Evolutionary conservation across 2,113 vertebrate species (phyloP), one percentile per base, ranked within the genome.

Genomic region (Phoenicopterus ruber): DNA sequence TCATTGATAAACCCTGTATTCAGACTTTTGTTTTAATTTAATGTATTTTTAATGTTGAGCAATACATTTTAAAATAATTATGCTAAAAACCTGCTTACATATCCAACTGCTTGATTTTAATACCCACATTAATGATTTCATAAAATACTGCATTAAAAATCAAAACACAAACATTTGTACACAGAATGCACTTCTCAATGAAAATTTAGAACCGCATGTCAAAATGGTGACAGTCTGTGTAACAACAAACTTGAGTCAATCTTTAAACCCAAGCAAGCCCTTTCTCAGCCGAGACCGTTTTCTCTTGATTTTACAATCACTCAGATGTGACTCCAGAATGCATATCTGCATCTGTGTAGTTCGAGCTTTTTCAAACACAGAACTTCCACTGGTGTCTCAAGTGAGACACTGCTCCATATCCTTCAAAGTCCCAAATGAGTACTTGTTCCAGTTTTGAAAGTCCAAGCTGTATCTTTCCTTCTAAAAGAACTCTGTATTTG

Each of bases 361-460:
- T 6, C 55, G 47, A 92, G 76, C 16, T 66, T 78, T 79, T 93
- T 67, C 72, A 81, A 66, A 70, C n/a, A 83, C 42, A 55, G 47
- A 66, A 44, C 47, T 83, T 86, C n/a, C 17, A 28, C 20, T 78
- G 47, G 12, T 36, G 65, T 86, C 80, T 92, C 88, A 38, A 89
- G 40, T 49, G 83, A 92, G 55, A 90, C 58, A 44, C 17, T 86
- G 82, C 31, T 96, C 76, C 72, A 61, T 9, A 78, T 84, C 79
- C 34, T 25, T 10, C 38, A 26, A 47, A 58, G 29, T 94, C 92
- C 77, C 88, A 67, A 44, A 62, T 74, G 85, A 94, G 49, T 65
- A 58, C 55, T 92, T 91, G 69, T 76, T 86, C 83, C 86, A 92
- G 3, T 88, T 96, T 81, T 88, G 50, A 71, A 82, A 92, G 88